Conservation (phyloP, 2,888 invertebrate species). For the Cerastoderma edule region DNA sequence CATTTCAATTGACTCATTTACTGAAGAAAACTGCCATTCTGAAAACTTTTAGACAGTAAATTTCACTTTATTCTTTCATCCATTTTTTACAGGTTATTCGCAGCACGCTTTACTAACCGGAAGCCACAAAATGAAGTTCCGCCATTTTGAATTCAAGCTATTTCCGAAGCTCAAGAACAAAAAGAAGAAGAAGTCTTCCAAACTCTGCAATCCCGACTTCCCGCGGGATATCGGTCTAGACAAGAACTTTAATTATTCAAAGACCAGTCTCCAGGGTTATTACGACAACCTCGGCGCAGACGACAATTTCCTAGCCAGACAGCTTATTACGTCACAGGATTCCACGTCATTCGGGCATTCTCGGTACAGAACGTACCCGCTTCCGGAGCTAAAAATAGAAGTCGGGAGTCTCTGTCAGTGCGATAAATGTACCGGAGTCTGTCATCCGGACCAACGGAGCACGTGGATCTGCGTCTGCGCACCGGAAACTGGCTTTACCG, state of each 20-base stretch:
- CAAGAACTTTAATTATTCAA: constrained; percentile 52
- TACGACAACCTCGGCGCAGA: constrained; percentile 54
- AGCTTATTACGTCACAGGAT: constrained; percentile 21
- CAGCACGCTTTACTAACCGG: too few relatives aligned
- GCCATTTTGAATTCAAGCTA: constrained; percentile 74
- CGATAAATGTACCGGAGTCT: not conserved
- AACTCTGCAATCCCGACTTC: constrained; percentile 41
- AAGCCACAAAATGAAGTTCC: constrained; percentile 78
- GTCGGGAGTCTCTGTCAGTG: constrained; percentile 42
- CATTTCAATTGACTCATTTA: too few relatives aligned
- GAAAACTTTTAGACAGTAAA: not conserved
- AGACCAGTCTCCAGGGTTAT: constrained; percentile 31
- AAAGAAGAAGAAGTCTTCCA: constrained; percentile 73
- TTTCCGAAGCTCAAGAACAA: constrained; percentile 71
- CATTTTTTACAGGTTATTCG: not conserved
- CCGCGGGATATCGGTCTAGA: constrained; percentile 51
- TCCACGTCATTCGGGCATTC: constrained; percentile 1
- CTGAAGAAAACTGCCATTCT: too few relatives aligned
- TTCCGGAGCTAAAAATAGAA: constrained; percentile 51
- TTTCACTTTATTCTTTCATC: not conserved
- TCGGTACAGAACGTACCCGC: constrained; percentile 35
- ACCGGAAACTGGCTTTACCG: not conserved
- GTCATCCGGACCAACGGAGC: not conserved
- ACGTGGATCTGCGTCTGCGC: constrained; percentile 13
- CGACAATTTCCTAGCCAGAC: constrained; percentile 1